These are phyloP conservation scores for Entomobrya multifasciata DNA, from an alignment of 2,888 invertebrate genomes.

Conservation along the genomic window DNA sequence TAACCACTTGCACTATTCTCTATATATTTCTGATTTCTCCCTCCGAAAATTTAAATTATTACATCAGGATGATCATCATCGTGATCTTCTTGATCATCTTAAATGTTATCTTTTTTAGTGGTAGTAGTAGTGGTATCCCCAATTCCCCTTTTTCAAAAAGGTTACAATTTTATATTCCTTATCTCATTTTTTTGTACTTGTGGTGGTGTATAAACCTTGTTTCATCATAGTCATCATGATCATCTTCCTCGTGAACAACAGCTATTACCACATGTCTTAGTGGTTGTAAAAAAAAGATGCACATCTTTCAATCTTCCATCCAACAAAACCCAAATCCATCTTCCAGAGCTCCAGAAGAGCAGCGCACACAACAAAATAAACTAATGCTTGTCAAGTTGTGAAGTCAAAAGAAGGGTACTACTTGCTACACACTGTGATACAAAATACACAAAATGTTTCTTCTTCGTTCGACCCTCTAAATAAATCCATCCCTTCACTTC, in stretches of 20 bases:
- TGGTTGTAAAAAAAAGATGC: conserved; percentile 34
- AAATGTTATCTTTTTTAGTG: background rate
- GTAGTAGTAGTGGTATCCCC: background rate
- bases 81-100: no score
- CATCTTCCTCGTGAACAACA: conserved; percentile 45
- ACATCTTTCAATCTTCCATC: conserved; percentile 35
- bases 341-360: no score
- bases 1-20: no score
- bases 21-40: background rate
- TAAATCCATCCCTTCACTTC: background rate
- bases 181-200: conserved; percentile 27
- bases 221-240: no score
- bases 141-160: background rate
- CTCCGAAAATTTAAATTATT: conserved; percentile 50
- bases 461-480: no score
- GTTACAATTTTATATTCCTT: conserved; percentile 20
- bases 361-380: no score
- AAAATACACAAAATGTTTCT: no score
- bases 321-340: no score
- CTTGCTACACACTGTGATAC: no score
- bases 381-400: no score
- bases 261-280: conserved; percentile 53
- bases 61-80: conserved; percentile 28
- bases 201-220: conserved; percentile 46
- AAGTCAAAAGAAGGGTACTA: no score